Conservation (phyloP, 2,888 invertebrate species). For the Caenorhabditis parvicauda region DNA sequence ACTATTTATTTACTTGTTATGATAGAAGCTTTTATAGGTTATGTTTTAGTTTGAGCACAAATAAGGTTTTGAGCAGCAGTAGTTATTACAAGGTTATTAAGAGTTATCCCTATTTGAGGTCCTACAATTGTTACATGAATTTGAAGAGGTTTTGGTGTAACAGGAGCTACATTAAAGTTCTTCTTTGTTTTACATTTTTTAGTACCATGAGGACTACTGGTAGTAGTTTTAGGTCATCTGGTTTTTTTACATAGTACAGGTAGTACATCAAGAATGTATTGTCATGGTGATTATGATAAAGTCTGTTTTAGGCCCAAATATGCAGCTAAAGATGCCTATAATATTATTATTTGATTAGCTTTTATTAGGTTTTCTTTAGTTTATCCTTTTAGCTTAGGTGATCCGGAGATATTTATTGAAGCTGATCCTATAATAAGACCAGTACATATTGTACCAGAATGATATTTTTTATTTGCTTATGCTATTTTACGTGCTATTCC, state of each 20-base stretch:
- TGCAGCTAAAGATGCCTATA: constrained; percentile 50
- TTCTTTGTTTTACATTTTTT: constrained; percentile 77
- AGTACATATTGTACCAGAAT: constrained; percentile 79
- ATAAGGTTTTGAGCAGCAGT: constrained; percentile 80
- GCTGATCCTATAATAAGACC: constrained; percentile 75
- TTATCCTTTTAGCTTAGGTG: constrained; percentile 67
- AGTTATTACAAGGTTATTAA: constrained; percentile 77
- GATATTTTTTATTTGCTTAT: constrained; percentile 81
- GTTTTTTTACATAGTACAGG: constrained; percentile 62
- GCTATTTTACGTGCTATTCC: constrained; percentile 79
- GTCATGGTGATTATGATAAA: constrained; percentile 54
- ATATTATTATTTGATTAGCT: constrained; percentile 68
- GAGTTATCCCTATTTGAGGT: constrained; percentile 62
- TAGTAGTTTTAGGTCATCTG: constrained; percentile 51
- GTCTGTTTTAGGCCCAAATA: constrained; percentile 49
- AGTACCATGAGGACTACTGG: constrained; percentile 72
- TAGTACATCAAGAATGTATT: constrained; percentile 44
- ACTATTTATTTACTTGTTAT: constrained; percentile 73
- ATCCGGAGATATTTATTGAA: constrained; percentile 76
- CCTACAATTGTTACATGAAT: constrained; percentile 68
- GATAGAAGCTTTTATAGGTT: constrained; percentile 77
- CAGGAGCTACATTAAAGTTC: constrained; percentile 76
- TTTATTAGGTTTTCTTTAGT: constrained; percentile 69
- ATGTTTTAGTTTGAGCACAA: constrained; percentile 78
- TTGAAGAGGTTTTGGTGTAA: constrained; percentile 77